Conservation (phyloP, 2,113 vertebrate species). For the Muntiacus reevesi region DNA sequence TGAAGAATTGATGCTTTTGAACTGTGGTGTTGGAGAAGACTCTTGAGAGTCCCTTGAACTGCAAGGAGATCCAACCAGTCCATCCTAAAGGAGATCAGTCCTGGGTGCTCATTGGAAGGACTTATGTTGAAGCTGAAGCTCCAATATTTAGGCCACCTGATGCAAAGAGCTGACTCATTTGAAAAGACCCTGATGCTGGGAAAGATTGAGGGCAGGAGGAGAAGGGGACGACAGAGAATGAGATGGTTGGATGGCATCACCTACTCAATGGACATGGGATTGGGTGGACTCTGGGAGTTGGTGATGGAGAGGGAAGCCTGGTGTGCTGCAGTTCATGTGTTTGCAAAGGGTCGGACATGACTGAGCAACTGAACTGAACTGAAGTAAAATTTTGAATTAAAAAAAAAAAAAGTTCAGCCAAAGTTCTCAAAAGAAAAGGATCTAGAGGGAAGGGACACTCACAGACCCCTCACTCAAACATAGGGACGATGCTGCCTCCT, state of each 20-base stretch:
- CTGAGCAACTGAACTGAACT: not conserved
- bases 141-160: not conserved
- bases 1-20: not conserved
- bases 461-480: not conserved
- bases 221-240: not conserved
- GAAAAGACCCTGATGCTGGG: not conserved
- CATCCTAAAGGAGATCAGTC: not conserved
- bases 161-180: not conserved
- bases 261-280: not conserved
- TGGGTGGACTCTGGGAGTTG: not conserved
- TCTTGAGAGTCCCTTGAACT: not conserved
- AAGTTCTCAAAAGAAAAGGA: not conserved
- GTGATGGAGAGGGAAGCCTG: not conserved
- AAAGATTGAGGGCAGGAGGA: not conserved
- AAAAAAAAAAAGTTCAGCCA: not conserved
- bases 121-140: not conserved
- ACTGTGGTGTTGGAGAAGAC: not conserved
- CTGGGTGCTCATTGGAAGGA: not conserved
- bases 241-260: not conserved
- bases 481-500: not conserved
- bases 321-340: fast-evolving
- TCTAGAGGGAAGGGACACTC: not conserved
- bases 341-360: fast-evolving
- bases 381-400: not conserved
- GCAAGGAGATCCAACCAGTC: not conserved